phyloP scores from a whole-genome alignment of 2,797 vertebrate genomes.

The Mormyrus hasselquistii region DNA sequence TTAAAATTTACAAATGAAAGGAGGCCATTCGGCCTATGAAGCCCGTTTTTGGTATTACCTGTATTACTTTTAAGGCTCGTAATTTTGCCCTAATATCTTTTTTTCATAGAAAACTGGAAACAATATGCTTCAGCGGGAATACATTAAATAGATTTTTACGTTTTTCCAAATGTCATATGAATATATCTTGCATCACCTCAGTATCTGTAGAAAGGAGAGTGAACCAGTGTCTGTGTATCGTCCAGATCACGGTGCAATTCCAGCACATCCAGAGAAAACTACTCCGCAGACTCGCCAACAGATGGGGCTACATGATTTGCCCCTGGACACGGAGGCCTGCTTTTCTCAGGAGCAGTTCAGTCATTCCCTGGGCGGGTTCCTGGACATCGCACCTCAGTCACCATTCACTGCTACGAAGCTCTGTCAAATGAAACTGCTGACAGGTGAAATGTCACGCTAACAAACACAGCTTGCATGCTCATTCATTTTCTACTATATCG shows the following conservation, averaged over 20 bases:
- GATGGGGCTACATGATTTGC: not conserved
- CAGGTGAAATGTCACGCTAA: not conserved
- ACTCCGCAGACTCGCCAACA: not conserved
- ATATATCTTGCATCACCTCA: not conserved
- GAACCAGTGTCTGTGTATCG: not conserved
- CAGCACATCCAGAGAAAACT: not conserved
- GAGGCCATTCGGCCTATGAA: no score
- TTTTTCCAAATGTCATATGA: not conserved
- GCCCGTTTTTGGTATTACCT: no score
- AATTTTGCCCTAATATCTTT: not conserved
- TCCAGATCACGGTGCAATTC: not conserved
- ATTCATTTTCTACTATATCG: not conserved
- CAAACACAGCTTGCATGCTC: not conserved
- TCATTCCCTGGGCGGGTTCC: conserved; percentile 1
- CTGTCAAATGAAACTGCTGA: not conserved
- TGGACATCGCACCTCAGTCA: not conserved
- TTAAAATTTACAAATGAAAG: no score
- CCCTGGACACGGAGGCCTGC: not conserved
- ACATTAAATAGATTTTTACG: not conserved
- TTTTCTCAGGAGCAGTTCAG: conserved; percentile 24
- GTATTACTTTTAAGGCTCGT: not conserved
- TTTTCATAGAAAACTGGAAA: not conserved
- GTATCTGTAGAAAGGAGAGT: not conserved
- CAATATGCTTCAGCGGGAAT: not conserved
- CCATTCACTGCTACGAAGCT: not conserved